Evolutionary conservation across 2,113 vertebrate species (phyloP), one percentile per base, ranked within the genome.

Genomic region (Pleuronectes platessa): DNA sequence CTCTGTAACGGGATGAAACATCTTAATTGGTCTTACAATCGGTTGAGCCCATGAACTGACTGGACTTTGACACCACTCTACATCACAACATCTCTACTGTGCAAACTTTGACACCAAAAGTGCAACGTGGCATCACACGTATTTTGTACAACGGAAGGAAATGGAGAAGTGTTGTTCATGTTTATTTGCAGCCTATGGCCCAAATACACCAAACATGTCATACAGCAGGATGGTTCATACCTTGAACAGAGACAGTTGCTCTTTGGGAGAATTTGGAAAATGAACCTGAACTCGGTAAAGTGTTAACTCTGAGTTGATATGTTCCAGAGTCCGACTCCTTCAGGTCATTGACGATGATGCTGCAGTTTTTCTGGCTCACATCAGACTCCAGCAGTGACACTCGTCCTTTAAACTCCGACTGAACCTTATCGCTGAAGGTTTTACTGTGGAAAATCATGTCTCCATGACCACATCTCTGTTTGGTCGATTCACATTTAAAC

Each of bases 331-430:
- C 90, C 7, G 77, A 82, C n/a, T 17, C 13, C 0, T 6, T 63
- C 24, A 92, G 60, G 59, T 88, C 69, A 51, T 76, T 88, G 72
- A 92, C 71, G n/a, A 86, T 40, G 78, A 90, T 71, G 80, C 84
- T 86, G 76, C 90, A 92, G 77, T 81, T 76, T 0, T 0, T 11
- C 7, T 8, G 15, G 1, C 5, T 51, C 58, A 84, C 15, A 11
- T 82, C 40, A 21, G 79, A 24, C 42, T 86, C 73, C 78, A 91
- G 10, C 55, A 79, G 68, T 1, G 68, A 80, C 26, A 90, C 83
- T 62, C 86, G 77, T 1, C 7, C 71, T 23, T 0, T 6, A 10
- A 83, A 90, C 17, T 0, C 73, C 1, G 62, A 0, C 0, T 64
- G 53, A 61, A 60, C 1, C 11, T 64, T 26, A 1, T 0, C 17